Conservation (phyloP, 2,888 invertebrate genomes). For the Sabatieria punctata region DNA sequence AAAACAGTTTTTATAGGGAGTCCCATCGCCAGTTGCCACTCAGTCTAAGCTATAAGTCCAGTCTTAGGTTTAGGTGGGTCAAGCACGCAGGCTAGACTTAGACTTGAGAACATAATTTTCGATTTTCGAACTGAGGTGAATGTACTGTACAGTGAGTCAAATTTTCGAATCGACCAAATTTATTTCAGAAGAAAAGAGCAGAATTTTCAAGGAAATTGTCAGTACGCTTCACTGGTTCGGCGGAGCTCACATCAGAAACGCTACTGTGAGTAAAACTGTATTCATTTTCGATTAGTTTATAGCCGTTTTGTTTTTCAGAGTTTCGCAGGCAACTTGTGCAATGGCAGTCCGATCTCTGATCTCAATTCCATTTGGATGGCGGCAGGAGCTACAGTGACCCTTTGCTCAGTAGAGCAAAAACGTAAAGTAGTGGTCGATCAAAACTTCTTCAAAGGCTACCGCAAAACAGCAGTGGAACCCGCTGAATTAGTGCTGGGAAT, state of each 20-base stretch:
- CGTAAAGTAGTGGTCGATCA: constrained; percentile 50
- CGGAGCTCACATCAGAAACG: constrained; percentile 81
- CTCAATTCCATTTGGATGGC: constrained; percentile 80
- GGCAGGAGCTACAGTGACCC: constrained; percentile 37
- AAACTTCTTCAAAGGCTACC: constrained; percentile 65
- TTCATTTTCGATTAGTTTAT: no score
- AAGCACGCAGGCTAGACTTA: no score
- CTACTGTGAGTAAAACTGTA: no score
- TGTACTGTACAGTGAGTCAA: no score
- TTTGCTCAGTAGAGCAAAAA: constrained; percentile 15
- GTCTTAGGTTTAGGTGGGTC: no score
- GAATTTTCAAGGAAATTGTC: constrained; percentile 43
- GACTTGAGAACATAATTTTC: no score
- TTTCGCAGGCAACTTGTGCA: constrained; percentile 78
- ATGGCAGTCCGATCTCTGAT: constrained; percentile 89
- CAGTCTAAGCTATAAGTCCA: no score
- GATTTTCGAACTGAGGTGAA: no score
- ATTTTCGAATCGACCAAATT: no score
- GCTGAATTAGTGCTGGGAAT: constrained; percentile 66
- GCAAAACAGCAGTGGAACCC: constrained; percentile 52
- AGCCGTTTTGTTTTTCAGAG: neutral
- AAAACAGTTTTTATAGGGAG: no score
- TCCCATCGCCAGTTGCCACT: no score
- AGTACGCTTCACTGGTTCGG: constrained; percentile 87
- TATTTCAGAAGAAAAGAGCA: neutral